These are phyloP conservation scores for Micronisus gabar DNA, from an alignment of 2,113 vertebrate species.

Conservation along the genomic window DNA sequence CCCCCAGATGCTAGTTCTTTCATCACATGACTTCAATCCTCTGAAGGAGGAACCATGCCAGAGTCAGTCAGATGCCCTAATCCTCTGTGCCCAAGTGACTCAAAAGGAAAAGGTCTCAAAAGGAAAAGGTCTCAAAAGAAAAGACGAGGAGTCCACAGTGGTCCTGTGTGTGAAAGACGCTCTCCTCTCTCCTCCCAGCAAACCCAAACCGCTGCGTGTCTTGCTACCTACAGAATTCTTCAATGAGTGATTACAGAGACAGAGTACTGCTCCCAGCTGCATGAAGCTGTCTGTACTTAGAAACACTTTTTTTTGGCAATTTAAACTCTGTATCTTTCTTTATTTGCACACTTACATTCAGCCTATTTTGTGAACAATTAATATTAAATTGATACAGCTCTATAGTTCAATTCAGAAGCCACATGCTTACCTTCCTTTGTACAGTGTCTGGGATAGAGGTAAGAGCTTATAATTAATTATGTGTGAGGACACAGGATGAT, in stretches of 20 bases:
- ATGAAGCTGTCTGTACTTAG: background rate
- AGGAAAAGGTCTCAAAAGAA: background rate
- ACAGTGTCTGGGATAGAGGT: background rate
- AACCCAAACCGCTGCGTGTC: background rate
- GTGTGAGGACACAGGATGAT: background rate
- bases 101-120: background rate
- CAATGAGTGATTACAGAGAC: background rate
- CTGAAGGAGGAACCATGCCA: background rate
- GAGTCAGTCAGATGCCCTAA: background rate
- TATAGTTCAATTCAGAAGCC: background rate
- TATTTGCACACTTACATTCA: background rate
- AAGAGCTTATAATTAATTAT: background rate
- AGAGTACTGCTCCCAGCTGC: background rate
- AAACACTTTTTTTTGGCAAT: background rate
- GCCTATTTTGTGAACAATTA: background rate
- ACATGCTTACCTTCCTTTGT: background rate
- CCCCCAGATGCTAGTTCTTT: background rate
- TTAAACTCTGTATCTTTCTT: background rate
- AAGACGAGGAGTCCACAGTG: background rate
- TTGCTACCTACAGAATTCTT: background rate
- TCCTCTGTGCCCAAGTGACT: background rate
- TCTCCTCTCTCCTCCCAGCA: background rate
- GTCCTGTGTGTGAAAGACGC: accelerated
- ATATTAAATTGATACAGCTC: background rate
- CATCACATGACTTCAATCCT: background rate